Conservation (phyloP, 2,888 invertebrate species). For the Villa cingulata region DNA sequence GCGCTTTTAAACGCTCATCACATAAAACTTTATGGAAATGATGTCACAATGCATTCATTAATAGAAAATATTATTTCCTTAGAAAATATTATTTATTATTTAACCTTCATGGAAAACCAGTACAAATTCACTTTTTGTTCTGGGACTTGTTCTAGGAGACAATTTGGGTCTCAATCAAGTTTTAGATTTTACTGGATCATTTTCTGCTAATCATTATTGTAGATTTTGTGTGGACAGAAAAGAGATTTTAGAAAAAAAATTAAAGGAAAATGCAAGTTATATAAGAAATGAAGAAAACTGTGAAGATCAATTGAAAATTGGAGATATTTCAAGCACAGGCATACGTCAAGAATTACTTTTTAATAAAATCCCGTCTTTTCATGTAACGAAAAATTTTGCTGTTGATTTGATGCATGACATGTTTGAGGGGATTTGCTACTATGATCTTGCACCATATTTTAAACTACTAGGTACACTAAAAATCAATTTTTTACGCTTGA, state of each 20-base stretch:
- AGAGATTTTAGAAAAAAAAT: constrained; percentile 1
- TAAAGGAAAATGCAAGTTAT: constrained; percentile 5
- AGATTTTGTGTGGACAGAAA: constrained; percentile 9
- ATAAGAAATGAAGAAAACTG: constrained; percentile 10
- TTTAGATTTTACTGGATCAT: constrained; percentile 11
- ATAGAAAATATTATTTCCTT: constrained; percentile 2
- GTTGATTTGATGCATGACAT: constrained; percentile 14
- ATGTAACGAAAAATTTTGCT: constrained; percentile 9
- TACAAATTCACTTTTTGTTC: neutral
- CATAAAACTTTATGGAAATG: constrained; percentile 4
- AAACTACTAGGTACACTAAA: constrained; percentile 8
- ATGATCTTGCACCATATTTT: constrained; percentile 10
- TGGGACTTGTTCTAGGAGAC: constrained; percentile 4
- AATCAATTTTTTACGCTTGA: constrained; percentile 10
- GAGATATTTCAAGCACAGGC: constrained; percentile 3
- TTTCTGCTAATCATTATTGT: constrained; percentile 8
- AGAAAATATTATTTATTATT: neutral
- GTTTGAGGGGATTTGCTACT: no score
- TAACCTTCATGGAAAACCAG: neutral
- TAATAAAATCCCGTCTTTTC: no score
- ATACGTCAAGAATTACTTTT: constrained; percentile 6
- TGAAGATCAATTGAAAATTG: constrained; percentile 3
- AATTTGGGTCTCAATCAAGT: constrained; percentile 8
- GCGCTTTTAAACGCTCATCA: constrained; percentile 2
- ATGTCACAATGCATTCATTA: neutral